Percentiles rank a stretch among this genome's conserved stretches.
Evolutionary conservation across 2,113 vertebrate genomes (phyloP).

Genomic region (Drymodes brunneopygia): DNA sequence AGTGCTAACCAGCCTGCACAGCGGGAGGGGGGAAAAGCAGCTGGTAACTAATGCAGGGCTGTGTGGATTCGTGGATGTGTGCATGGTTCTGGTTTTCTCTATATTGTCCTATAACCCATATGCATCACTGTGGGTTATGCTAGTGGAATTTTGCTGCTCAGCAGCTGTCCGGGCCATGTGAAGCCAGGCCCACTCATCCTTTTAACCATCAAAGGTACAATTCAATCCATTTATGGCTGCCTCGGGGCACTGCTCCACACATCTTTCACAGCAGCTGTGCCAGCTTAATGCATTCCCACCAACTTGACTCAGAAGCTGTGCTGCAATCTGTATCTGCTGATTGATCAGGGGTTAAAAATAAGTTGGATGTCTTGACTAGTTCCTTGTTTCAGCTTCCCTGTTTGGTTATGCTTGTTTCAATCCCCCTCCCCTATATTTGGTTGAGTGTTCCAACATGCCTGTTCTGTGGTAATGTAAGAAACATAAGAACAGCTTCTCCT

Average conservation of each 20-base stretch:
- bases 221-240: not conserved
- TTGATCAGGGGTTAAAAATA: not conserved
- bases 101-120: slow-evolving; percentile 22
- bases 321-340: not conserved
- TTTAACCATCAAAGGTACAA: not conserved
- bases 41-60: slow-evolving; percentile 5
- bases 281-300: not conserved
- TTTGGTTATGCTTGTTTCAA: not conserved
- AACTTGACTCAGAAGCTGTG: not conserved
- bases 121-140: not conserved
- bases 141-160: slow-evolving; percentile 31
- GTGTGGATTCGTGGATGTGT: not conserved
- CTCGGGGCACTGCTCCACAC: not conserved
- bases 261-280: not conserved
- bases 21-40: not conserved
- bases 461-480: not conserved
- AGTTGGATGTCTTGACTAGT: not conserved
- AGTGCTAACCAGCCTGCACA: slow-evolving; percentile 9
- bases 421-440: not conserved
- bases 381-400: not conserved
- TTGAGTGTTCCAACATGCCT: not conserved
- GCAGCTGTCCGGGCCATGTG: not conserved
- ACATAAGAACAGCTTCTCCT: not conserved
- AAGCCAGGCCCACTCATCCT: not conserved
- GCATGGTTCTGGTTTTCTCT: not conserved